A percentile compares a stretch with the other conserved stretches of the same genome.
These are phyloP conservation scores for Salarias fasciatus DNA, from an alignment of 2,797 vertebrate genomes.

Conservation along the genomic window DNA sequence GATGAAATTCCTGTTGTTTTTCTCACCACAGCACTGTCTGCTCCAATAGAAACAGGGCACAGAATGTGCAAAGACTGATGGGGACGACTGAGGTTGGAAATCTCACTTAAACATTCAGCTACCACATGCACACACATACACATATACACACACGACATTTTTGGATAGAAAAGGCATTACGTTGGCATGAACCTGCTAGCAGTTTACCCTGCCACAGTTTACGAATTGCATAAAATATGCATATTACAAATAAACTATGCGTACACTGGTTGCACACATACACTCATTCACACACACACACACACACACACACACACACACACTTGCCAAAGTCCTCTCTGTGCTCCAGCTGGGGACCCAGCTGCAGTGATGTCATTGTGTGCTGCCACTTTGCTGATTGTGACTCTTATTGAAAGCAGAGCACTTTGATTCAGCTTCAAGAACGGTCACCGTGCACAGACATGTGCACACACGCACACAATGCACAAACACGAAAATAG, in stretches of 20 bases:
- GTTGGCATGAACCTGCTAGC: conserved; percentile 53
- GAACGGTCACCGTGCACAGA: conserved; percentile 64
- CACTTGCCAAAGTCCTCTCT: conserved; percentile 75
- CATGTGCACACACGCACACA: conserved; percentile 30
- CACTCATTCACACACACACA: no score
- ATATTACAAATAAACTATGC: conserved; percentile 75
- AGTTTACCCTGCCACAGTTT: conserved; percentile 52
- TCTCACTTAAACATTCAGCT: conserved; percentile 70
- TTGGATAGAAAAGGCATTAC: conserved; percentile 34
- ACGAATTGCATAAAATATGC: conserved; percentile 70
- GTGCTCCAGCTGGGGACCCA: conserved; percentile 85
- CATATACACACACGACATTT: conserved; percentile 22
- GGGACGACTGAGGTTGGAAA: conserved; percentile 79
- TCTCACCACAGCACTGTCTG: conserved; percentile 76
- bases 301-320: no score
- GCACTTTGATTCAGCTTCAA: conserved; percentile 84
- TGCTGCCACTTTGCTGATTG: conserved; percentile 92
- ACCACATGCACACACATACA: conserved; percentile 46
- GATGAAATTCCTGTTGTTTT: conserved; percentile 84
- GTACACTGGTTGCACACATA: conserved; percentile 55
- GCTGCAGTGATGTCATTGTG: conserved; percentile 93
- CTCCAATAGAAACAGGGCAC: conserved; percentile 79
- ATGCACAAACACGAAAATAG: conserved; percentile 55
- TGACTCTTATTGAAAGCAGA: conserved; percentile 93
- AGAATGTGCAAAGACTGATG: conserved; percentile 72